These are phyloP conservation scores for Saturnia japonica DNA, from an alignment of 2,888 invertebrate genomes.

Conservation along the genomic window DNA sequence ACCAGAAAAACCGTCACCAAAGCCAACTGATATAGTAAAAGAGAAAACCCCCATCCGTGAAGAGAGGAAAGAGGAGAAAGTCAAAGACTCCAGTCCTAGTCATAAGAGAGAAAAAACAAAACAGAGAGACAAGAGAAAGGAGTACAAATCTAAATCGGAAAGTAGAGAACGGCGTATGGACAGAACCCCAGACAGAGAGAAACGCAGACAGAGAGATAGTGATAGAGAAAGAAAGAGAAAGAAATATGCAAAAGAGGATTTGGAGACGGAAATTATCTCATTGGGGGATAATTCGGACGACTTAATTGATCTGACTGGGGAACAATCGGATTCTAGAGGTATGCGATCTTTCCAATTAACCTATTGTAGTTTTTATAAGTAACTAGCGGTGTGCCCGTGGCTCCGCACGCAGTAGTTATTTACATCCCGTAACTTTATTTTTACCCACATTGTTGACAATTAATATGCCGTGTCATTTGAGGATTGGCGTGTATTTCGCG, in stretches of 20 bases:
- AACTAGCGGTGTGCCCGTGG: no score
- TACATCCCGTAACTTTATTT: no score
- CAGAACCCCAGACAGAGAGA: conserved; percentile 44
- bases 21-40: conserved; percentile 28
- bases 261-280: conserved; percentile 68
- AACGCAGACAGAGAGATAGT: conserved; percentile 43
- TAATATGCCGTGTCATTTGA: no score
- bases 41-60: conserved; percentile 28
- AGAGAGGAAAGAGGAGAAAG: conserved; percentile 27
- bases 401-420: no score
- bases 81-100: conserved; percentile 29
- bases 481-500: no score
- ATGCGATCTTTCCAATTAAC: conserved; percentile 21
- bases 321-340: conserved; percentile 77
- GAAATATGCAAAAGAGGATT: conserved; percentile 49
- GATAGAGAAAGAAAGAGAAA: conserved; percentile 46
- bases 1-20: conserved; percentile 27
- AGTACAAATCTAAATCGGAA: conserved; percentile 54
- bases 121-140: conserved; percentile 55
- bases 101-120: conserved; percentile 54
- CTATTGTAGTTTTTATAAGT: neutral
- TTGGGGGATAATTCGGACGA: conserved; percentile 76
- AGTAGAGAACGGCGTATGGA: conserved; percentile 45
- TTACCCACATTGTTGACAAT: no score
- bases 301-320: conserved; percentile 83